Percentiles rank a stretch among this genome's conserved stretches.
Evolutionary conservation across 2,113 vertebrate species (phyloP).

Genomic region (Origma solitaria): DNA sequence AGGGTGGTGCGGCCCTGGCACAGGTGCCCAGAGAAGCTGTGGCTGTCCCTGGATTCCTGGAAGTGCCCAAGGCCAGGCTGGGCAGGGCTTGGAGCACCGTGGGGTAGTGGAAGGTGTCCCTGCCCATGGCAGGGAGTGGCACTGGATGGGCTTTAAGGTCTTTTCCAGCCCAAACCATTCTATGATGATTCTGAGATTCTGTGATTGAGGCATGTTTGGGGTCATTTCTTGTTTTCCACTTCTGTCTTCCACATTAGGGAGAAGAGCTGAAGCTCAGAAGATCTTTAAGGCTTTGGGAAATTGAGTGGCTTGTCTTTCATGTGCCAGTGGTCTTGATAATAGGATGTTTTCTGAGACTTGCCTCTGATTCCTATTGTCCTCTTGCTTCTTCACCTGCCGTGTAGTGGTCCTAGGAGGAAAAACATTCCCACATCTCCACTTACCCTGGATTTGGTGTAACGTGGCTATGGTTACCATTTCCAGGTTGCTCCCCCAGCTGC

Average conservation of each 20-base stretch:
- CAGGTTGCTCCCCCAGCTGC: background rate
- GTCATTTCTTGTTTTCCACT: background rate
- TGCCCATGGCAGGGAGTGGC: background rate
- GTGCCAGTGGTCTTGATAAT: background rate
- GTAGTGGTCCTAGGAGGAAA: background rate
- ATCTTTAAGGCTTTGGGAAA: background rate
- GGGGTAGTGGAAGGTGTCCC: background rate
- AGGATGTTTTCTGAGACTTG: background rate
- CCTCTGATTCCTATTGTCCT: background rate
- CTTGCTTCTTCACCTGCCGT: background rate
- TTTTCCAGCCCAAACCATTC: background rate
- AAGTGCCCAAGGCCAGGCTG: background rate
- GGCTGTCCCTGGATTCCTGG: background rate
- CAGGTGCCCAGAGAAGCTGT: background rate
- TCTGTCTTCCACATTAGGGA: background rate
- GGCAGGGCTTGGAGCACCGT: fast-evolving
- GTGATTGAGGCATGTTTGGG: background rate
- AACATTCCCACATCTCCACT: background rate
- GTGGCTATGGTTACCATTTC: fast-evolving
- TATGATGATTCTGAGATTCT: background rate
- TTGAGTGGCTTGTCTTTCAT: background rate
- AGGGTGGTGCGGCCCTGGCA: background rate
- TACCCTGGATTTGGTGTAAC: background rate
- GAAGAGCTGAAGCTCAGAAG: background rate
- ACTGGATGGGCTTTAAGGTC: background rate